Conservation (phyloP, 2,888 invertebrate genomes). For the Lasioglossum marginatum region DNA sequence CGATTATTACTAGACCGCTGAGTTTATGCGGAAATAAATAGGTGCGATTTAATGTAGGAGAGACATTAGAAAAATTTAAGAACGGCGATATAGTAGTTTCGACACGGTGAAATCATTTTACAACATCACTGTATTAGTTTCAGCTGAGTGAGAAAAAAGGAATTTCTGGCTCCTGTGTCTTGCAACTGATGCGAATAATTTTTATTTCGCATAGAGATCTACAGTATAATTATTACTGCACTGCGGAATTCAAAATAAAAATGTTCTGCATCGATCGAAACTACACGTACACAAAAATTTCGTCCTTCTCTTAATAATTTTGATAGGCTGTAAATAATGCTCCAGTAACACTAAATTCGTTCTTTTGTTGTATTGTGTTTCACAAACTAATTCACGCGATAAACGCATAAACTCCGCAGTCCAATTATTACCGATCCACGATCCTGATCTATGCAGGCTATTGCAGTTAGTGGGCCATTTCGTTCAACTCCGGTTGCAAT, state of each 20-base stretch:
- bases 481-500: neutral
- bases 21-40: neutral
- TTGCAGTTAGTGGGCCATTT: neutral
- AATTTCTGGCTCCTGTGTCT: too few relatives aligned
- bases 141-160: too few relatives aligned
- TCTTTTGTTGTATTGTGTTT: neutral
- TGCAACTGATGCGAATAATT: too few relatives aligned
- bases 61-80: too few relatives aligned
- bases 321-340: neutral
- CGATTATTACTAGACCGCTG: neutral
- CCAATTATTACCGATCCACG: neutral
- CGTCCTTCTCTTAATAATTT: neutral
- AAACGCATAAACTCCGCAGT: neutral
- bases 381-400: neutral
- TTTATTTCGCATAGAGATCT: too few relatives aligned
- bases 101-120: too few relatives aligned
- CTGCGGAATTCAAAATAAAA: too few relatives aligned
- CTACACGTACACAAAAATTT: too few relatives aligned
- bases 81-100: neutral
- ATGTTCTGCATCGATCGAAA: too few relatives aligned
- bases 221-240: too few relatives aligned
- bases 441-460: neutral
- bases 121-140: too few relatives aligned
- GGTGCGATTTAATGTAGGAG: neutral
- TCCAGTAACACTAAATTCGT: neutral